Percentiles rank a stretch among this genome's conserved stretches.
phyloP scores from a whole-genome alignment of 2,113 vertebrate species.

The Tapirus terrestris region DNA sequence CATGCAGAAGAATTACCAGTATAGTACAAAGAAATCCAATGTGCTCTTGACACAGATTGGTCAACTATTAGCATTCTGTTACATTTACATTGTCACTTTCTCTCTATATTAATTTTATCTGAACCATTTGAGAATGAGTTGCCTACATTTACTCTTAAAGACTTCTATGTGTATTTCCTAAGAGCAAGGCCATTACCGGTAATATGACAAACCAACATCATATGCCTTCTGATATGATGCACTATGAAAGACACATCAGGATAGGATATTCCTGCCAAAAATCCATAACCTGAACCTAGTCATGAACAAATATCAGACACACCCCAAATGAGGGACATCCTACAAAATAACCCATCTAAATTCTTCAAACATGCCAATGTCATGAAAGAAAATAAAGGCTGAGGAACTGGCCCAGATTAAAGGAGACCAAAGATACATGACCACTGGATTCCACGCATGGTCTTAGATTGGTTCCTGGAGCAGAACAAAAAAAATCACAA shows the following conservation, averaged over 20 bases:
- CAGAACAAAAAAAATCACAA: background rate
- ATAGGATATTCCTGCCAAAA: background rate
- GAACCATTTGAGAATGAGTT: background rate
- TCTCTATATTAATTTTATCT: background rate
- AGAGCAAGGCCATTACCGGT: background rate
- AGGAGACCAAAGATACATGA: background rate
- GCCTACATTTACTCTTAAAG: background rate
- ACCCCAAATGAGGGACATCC: background rate
- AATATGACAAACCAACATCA: conserved; percentile 10
- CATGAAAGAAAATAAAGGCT: background rate
- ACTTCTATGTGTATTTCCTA: background rate
- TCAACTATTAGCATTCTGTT: background rate
- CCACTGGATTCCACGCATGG: background rate
- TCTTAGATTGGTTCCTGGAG: background rate
- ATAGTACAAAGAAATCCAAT: background rate
- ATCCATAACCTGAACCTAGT: background rate
- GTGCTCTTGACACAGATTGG: background rate
- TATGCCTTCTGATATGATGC: background rate
- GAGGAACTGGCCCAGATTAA: background rate
- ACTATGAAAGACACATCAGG: background rate
- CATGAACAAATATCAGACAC: background rate
- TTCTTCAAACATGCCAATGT: background rate
- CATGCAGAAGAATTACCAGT: background rate
- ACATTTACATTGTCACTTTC: background rate
- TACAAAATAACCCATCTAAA: background rate